Percentiles rank a stretch among this genome's conserved stretches.
Evolutionary conservation across 2,797 vertebrate species (phyloP).

Genomic region (Darevskia mixta): DNA sequence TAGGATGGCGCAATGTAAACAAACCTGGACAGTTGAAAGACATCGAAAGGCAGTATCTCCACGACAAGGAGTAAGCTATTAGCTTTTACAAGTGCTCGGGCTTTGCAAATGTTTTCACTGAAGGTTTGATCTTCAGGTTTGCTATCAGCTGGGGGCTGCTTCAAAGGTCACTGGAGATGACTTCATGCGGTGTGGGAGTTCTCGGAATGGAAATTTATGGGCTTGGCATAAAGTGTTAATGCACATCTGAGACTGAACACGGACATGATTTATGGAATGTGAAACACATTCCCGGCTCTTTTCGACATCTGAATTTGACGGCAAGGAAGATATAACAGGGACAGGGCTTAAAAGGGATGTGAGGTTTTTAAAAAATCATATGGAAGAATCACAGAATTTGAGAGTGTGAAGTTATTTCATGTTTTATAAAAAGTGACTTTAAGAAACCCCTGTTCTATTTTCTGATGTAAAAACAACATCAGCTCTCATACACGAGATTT

Average conservation of each 20-base stretch:
- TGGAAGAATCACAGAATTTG: not conserved
- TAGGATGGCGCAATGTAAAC: not conserved
- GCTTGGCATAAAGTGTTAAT: conserved; percentile 4
- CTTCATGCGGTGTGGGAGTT: not conserved
- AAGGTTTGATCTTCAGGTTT: conserved; percentile 4
- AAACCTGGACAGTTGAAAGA: not conserved
- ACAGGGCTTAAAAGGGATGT: not conserved
- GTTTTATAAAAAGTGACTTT: not conserved
- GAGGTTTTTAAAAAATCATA: not conserved
- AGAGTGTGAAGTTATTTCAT: not conserved
- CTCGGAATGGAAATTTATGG: not conserved
- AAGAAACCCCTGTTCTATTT: not conserved
- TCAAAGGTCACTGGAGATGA: not conserved
- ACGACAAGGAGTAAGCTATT: not conserved
- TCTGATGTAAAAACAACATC: not conserved
- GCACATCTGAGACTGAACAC: conserved; percentile 1
- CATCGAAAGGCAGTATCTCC: not conserved
- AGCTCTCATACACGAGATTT: not conserved
- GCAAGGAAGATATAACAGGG: not conserved
- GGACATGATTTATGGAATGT: not conserved
- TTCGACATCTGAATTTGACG: not conserved
- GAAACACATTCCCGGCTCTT: not conserved
- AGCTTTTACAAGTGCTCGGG: not conserved
- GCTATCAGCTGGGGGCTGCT: conserved; percentile 8
- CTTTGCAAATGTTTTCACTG: not conserved